Conservation (phyloP, 2,888 invertebrate genomes). For the Drosophila kambysellisi region DNA sequence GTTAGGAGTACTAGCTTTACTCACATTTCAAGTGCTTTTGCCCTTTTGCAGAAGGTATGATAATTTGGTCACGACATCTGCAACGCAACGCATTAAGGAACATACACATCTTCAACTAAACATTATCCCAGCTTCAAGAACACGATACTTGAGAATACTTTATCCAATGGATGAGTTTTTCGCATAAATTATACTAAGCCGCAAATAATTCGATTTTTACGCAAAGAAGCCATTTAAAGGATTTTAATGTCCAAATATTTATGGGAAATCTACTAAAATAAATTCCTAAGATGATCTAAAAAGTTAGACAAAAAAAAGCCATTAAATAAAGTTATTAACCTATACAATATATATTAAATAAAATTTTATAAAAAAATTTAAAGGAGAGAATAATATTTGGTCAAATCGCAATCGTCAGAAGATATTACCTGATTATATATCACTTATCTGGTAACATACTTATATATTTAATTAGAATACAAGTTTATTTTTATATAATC, state of each 20-base stretch:
- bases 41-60: conserved; percentile 5
- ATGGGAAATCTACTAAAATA: not conserved
- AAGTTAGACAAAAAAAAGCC: not conserved
- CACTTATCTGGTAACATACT: not conserved
- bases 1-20: conserved; percentile 48
- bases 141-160: not conserved
- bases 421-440: not conserved
- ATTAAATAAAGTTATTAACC: not conserved
- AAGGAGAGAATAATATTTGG: not conserved
- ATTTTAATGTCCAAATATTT: not conserved
- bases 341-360: not conserved
- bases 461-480: not conserved
- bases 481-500: not conserved
- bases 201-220: not conserved
- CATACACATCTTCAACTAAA: not conserved
- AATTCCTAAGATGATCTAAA: not conserved
- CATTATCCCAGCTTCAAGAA: not conserved
- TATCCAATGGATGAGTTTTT: not conserved
- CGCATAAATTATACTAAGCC: not conserved
- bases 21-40: conserved; percentile 52
- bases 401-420: not conserved
- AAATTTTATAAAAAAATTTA: not conserved
- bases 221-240: not conserved
- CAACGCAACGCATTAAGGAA: conserved; percentile 1
- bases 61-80: conserved; percentile 6